These are phyloP conservation scores for Pycnonotus jocosus DNA, from an alignment of 2,113 vertebrate genomes.

Conservation along the genomic window DNA sequence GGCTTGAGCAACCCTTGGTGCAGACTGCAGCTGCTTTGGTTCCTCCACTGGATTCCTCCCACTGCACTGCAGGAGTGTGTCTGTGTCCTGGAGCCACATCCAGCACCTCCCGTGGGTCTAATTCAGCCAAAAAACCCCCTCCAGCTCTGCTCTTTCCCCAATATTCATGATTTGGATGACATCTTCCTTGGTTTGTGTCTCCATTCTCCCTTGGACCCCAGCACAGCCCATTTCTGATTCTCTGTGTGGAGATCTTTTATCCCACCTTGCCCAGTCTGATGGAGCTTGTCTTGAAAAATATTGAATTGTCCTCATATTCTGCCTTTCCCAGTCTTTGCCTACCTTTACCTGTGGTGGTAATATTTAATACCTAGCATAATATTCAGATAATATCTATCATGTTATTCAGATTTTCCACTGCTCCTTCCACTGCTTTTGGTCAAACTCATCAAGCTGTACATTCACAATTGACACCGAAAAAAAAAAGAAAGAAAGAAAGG, in stretches of 20 bases:
- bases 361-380: too few species aligned
- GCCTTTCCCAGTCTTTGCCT: not conserved
- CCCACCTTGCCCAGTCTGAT: not conserved
- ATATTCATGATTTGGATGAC: not conserved
- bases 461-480: not conserved
- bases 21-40: not conserved
- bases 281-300: not conserved
- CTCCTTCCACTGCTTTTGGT: not conserved
- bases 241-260: not conserved
- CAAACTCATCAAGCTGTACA: not conserved
- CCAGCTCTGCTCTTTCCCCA: not conserved
- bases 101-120: not conserved
- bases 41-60: not conserved
- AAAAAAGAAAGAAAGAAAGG: not conserved
- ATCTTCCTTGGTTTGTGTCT: not conserved
- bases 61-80: not conserved
- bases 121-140: not conserved
- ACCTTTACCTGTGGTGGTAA: not conserved
- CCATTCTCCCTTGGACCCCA: not conserved
- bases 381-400: not conserved
- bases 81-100: not conserved
- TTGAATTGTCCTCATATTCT: not conserved
- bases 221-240: not conserved
- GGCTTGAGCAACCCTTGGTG: not conserved
- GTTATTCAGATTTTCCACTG: not conserved